A percentile compares a stretch with the other conserved stretches of the same genome.
Evolutionary conservation across 2,797 vertebrate genomes (phyloP).

Genomic region (Helicolenus hilgendorfi): DNA sequence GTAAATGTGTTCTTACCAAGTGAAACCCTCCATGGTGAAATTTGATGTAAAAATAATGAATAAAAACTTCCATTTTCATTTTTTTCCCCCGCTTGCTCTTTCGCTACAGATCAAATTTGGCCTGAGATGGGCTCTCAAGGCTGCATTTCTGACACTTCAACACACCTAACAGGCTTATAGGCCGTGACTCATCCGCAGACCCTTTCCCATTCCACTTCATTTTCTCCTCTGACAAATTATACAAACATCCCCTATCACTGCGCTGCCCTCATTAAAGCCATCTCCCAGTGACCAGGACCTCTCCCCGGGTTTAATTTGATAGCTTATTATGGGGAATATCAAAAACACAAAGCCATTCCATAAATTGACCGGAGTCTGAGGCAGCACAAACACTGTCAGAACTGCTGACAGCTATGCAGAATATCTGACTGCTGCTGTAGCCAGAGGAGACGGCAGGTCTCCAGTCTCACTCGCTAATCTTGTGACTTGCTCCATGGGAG

Average conservation of each 20-base stretch:
- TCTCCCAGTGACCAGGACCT: slow-evolving; percentile 53
- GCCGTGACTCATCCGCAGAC: slow-evolving; percentile 73
- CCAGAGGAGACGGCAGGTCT: slow-evolving; percentile 78
- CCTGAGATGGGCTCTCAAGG: slow-evolving; percentile 44
- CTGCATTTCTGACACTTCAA: slow-evolving; percentile 71
- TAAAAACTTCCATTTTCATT: slow-evolving; percentile 30
- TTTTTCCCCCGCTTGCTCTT: slow-evolving; percentile 1
- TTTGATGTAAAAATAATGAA: slow-evolving; percentile 28
- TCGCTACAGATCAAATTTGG: slow-evolving; percentile 49
- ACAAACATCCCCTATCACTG: slow-evolving; percentile 65
- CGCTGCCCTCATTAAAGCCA: slow-evolving; percentile 69
- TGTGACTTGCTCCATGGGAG: slow-evolving; percentile 69
- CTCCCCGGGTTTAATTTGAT: slow-evolving; percentile 74
- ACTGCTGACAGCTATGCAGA: slow-evolving; percentile 82
- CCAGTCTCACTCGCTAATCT: slow-evolving; percentile 80
- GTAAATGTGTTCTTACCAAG: slow-evolving; percentile 21
- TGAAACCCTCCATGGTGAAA: slow-evolving; percentile 13
- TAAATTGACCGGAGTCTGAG: slow-evolving; percentile 71
- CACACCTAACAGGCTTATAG: slow-evolving; percentile 77
- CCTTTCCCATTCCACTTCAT: slow-evolving; percentile 59
- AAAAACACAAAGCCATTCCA: slow-evolving; percentile 72
- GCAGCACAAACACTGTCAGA: slow-evolving; percentile 73
- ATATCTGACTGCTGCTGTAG: slow-evolving; percentile 71
- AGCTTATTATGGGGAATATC: slow-evolving; percentile 74
- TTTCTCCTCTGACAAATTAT: slow-evolving; percentile 68